Evolutionary conservation across 1,140 invertebrate genomes (phyloP), one percentile per base, ranked within the genome.

Genomic region (Heliconius congener): DNA sequence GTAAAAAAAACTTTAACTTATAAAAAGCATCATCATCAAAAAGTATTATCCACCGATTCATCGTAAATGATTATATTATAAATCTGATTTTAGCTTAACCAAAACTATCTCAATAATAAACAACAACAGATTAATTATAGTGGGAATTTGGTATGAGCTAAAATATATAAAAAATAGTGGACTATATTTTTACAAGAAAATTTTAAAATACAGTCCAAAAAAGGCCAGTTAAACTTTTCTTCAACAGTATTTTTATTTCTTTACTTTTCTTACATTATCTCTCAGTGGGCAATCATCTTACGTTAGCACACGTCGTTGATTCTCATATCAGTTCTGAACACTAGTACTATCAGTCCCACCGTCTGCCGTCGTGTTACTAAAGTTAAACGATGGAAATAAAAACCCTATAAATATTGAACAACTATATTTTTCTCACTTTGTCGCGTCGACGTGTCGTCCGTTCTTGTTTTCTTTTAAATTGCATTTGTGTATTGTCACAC

Each of bases 331-430:
- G 74, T 55, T 46, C 2, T 37, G 57, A 82, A 73, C 84, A 76
- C 85, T 84, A 85, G 74, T 76, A 80, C 74, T 74, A 77, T 84
- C 81, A 82, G 80, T 81, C 84, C 84, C 82, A 73, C 82, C 74
- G 80, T 84, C 81, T 83, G 82, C 79, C 80, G 83, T 88, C 88
- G 87, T 91, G 89, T 86, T 89, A 39, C 71, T 72, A 87, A 88
- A 88, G 84, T 88, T 94, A 93, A 94, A 94, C 88, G 90, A 92
- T 87, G 90, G 88, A 91, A 91, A 94, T 94, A 94, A 93, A 93
- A 94, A 89, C 91, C 90, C 89, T 92, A 94, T 94, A 93, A 94
- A 93, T 94, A 94, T 94, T 94, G 91, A 93, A 90, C 89, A 89
- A 92, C 86, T 86, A 91, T 93, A 93, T 93, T 92, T 93, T 94